A percentile compares a stretch with the other conserved stretches of the same genome.
Conservation (phyloP, 2,888 invertebrate genomes). For the Plagiodera versicolora region DNA sequence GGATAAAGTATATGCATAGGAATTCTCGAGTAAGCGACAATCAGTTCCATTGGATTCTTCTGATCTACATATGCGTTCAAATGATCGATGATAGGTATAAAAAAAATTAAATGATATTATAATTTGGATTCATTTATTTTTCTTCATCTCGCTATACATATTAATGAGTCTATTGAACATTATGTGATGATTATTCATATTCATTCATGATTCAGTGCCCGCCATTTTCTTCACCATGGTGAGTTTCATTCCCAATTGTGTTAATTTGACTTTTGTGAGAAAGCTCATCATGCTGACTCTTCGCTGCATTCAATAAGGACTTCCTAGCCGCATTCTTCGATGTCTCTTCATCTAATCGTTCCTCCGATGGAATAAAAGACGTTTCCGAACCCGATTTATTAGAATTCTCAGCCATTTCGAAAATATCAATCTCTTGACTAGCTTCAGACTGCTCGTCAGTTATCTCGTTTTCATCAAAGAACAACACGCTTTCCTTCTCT, state of each 20-base stretch:
- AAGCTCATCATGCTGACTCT: neutral
- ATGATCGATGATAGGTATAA: too few relatives aligned
- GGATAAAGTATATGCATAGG: too few relatives aligned
- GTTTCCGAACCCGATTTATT: neutral
- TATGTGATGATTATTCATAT: too few relatives aligned
- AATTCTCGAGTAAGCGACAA: too few relatives aligned
- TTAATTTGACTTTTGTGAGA: neutral
- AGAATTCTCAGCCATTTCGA: neutral
- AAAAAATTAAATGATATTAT: too few relatives aligned
- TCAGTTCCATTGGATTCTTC: too few relatives aligned
- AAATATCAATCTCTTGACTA: constrained; percentile 6
- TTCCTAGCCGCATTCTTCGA: neutral
- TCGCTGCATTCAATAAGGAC: neutral
- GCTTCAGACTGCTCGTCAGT: constrained; percentile 33
- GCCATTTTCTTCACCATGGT: neutral
- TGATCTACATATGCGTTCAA: too few relatives aligned
- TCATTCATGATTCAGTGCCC: too few relatives aligned
- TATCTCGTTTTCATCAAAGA: constrained; percentile 40
- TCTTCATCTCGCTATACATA: too few relatives aligned
- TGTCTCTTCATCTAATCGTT: neutral
- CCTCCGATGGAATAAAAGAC: neutral
- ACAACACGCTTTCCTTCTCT: constrained; percentile 31
- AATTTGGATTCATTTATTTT: too few relatives aligned
- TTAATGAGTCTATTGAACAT: too few relatives aligned
- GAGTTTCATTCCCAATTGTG: neutral